phyloP scores from a whole-genome alignment of 2,113 vertebrate genomes.

The Brachyhypopomus gauderio region DNA sequence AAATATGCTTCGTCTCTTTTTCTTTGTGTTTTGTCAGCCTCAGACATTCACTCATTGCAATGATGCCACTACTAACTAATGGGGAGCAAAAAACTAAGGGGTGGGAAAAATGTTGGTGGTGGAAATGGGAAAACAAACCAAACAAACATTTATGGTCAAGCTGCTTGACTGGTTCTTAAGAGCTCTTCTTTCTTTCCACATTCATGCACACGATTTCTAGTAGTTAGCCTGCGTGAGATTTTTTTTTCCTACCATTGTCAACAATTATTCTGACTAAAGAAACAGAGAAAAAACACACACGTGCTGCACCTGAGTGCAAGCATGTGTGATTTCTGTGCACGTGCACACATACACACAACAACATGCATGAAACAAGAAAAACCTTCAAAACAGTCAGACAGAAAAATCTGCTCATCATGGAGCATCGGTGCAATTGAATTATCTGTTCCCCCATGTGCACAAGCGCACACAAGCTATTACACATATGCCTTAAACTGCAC shows the following conservation, averaged over 20 bases:
- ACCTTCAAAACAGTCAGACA: conserved; percentile 32
- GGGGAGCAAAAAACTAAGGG: neutral
- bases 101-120: too few species aligned
- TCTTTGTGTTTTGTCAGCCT: conserved; percentile 66
- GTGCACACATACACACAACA: conserved; percentile 42
- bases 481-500: neutral
- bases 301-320: too few species aligned
- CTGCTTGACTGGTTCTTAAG: too few species aligned
- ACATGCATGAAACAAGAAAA: conserved; percentile 60
- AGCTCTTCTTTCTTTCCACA: too few species aligned
- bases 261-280: neutral
- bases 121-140: too few species aligned
- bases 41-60: conserved; percentile 69
- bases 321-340: neutral
- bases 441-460: neutral
- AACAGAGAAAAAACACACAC: neutral
- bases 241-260: neutral
- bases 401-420: conserved; percentile 38
- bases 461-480: neutral
- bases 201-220: too few species aligned
- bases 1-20: too few species aligned
- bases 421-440: neutral
- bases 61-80: conserved; percentile 52
- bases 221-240: neutral
- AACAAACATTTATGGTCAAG: too few species aligned